phyloP scores from a whole-genome alignment of 2,113 vertebrate species.

The Crotalus viridis region DNA sequence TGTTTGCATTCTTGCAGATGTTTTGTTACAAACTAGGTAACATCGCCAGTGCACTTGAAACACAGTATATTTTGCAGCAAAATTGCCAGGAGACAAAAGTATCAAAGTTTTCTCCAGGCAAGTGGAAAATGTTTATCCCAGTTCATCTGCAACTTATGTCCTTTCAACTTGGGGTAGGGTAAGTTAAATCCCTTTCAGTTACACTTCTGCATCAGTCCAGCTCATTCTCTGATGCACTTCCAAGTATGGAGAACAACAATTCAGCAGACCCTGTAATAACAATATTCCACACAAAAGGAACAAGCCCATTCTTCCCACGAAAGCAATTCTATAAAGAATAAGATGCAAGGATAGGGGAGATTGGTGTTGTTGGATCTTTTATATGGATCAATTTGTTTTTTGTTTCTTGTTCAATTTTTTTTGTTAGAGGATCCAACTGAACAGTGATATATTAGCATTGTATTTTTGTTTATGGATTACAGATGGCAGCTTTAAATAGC shows the following conservation, averaged over 20 bases:
- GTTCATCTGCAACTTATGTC: not conserved
- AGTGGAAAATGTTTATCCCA: not conserved
- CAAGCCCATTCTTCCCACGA: not conserved
- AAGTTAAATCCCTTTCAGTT: not conserved
- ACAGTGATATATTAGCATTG: not conserved
- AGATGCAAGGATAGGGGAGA: not conserved
- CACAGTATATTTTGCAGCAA: not conserved
- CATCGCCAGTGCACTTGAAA: not conserved
- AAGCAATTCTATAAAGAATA: not conserved
- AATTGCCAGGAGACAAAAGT: not conserved
- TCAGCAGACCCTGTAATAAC: not conserved
- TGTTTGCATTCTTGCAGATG: not conserved
- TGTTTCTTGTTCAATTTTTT: not conserved
- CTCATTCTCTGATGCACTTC: not conserved
- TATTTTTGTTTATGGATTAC: not conserved
- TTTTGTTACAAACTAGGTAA: not conserved
- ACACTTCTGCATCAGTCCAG: not conserved
- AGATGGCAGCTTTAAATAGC: slow-evolving; percentile 3
- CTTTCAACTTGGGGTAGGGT: not conserved
- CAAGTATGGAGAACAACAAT: not conserved
- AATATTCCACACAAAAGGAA: not conserved
- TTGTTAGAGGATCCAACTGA: not conserved
- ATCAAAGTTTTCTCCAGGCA: not conserved
- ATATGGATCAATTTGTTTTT: not conserved
- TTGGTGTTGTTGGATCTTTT: not conserved